A percentile compares a stretch with the other conserved stretches of the same genome.
Conservation (phyloP, 2,113 vertebrate genomes). For the Zosterops borbonicus region DNA sequence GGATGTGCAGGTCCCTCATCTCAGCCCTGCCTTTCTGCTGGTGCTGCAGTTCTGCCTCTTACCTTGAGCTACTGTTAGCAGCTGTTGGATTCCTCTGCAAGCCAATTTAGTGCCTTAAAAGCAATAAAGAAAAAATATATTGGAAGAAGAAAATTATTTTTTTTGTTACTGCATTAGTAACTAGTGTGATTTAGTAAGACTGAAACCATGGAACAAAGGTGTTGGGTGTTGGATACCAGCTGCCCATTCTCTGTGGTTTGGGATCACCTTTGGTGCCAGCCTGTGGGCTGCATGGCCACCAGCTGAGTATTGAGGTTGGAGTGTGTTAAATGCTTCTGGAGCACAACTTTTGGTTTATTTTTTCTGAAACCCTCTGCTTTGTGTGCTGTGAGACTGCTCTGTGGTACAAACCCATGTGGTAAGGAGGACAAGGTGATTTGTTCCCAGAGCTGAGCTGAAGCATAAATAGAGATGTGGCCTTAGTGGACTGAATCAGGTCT, state of each 20-base stretch:
- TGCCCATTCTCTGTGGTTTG: not conserved
- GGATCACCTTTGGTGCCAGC: not conserved
- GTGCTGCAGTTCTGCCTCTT: not conserved
- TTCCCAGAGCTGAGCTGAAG: not conserved
- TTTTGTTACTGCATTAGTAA: not conserved
- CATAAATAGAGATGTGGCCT: not conserved
- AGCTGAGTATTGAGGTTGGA: not conserved
- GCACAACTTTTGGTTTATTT: not conserved
- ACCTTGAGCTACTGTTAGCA: not conserved
- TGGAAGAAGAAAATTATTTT: not conserved
- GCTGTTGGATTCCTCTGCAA: not conserved
- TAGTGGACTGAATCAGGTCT: not conserved
- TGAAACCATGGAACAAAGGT: not conserved
- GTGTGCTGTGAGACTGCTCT: not conserved
- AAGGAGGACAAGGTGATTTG: not conserved
- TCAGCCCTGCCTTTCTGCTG: not conserved
- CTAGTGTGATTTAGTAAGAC: not conserved
- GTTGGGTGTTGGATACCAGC: not conserved
- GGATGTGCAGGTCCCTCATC: slow-evolving; percentile 7
- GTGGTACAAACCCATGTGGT: not conserved
- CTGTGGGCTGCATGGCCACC: not conserved
- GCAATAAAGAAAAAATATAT: not conserved
- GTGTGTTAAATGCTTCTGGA: not conserved
- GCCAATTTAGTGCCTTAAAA: not conserved
- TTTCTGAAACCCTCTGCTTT: not conserved